Evolutionary conservation across 2,113 vertebrate genomes (phyloP).

Genomic region (Hemibagrus wyckioides): DNA sequence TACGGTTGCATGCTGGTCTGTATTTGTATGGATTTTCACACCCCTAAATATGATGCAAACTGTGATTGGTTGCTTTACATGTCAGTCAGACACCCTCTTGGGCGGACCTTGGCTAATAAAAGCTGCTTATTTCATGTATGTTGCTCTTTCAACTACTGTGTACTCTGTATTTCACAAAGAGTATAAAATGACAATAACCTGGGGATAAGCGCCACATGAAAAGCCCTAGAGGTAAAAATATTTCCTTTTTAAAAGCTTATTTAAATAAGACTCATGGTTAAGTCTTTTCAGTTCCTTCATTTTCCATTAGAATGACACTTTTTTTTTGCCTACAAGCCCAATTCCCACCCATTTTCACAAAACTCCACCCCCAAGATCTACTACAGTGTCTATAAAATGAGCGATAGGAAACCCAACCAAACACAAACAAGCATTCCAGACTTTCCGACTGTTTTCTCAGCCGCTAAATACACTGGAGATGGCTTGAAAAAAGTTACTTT

Average conservation of each 20-base stretch:
- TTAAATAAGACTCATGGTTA: background rate
- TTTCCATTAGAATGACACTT: background rate
- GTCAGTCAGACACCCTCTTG: no score
- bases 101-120: no score
- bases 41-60: no score
- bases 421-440: background rate
- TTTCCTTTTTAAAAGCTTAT: background rate
- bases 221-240: no score
- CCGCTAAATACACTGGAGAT: background rate
- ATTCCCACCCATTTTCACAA: background rate
- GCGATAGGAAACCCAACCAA: background rate
- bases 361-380: background rate
- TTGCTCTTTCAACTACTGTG: no score
- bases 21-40: no score
- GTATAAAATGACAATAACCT: no score
- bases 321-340: background rate
- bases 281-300: background rate
- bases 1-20: no score
- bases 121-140: no score
- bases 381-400: background rate
- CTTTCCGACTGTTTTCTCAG: background rate
- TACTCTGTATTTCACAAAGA: no score
- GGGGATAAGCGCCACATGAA: no score
- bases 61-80: no score
- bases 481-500: background rate